Evolutionary conservation across 2,797 vertebrate genomes (phyloP).

Genomic region (Taenioides sp.): DNA sequence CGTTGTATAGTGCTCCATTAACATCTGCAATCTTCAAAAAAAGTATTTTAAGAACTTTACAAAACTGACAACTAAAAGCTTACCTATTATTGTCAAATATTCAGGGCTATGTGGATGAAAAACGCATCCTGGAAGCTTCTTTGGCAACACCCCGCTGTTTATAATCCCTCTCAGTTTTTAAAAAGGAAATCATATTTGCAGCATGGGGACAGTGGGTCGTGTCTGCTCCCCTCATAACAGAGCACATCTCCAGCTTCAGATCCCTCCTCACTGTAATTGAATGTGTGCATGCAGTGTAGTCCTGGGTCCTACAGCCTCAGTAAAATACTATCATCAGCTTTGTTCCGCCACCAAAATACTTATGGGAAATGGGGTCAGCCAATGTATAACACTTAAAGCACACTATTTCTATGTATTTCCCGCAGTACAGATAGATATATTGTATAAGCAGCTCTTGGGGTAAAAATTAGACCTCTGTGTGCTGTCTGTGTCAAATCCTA

Average conservation of each 20-base stretch:
- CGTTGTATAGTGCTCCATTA: too few species aligned
- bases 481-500: too few species aligned
- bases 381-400: conserved; percentile 21
- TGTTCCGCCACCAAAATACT: conserved; percentile 68
- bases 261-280: conserved; percentile 67
- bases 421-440: too few species aligned
- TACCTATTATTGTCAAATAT: conserved; percentile 29
- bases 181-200: conserved; percentile 45
- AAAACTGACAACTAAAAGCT: conserved; percentile 5
- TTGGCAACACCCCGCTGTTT: conserved; percentile 31
- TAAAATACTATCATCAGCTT: conserved; percentile 76
- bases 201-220: conserved; percentile 33
- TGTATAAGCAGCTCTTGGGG: too few species aligned
- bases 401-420: too few species aligned
- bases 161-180: conserved; percentile 57
- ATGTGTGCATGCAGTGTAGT: conserved; percentile 67
- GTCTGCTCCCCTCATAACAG: conserved; percentile 62
- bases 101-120: conserved; percentile 26
- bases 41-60: not conserved
- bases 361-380: conserved; percentile 65
- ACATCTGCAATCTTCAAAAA: not conserved
- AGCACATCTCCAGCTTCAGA: conserved; percentile 52
- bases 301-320: conserved; percentile 60
- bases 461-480: too few species aligned
- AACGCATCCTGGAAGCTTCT: conserved; percentile 40